phyloP scores from a whole-genome alignment of 2,888 invertebrate genomes.

The Helleia helle region DNA sequence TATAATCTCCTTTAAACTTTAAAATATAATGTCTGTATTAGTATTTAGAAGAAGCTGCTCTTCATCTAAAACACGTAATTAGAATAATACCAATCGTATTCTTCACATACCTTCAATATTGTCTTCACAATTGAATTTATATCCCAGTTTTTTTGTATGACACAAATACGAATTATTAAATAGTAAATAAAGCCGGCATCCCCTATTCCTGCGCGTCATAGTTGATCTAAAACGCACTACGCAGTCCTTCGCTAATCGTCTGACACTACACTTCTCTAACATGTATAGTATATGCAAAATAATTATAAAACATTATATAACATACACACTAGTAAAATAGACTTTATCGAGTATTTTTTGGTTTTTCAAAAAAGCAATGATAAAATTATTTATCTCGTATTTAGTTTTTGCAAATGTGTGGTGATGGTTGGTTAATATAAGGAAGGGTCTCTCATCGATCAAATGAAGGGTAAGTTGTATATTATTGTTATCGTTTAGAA shows the following conservation, averaged over 20 bases:
- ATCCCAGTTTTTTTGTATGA: no score
- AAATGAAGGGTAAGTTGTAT: conserved; percentile 63
- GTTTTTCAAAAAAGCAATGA: no score
- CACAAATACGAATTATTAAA: conserved; percentile 40
- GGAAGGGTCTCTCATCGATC: conserved; percentile 16
- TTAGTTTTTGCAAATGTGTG: neutral
- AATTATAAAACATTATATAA: conserved; percentile 26
- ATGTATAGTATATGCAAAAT: conserved; percentile 35
- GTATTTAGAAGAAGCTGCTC: no score
- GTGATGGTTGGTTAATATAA: neutral
- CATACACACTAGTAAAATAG: conserved; percentile 26
- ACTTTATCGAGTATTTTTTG: no score
- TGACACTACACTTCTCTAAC: conserved; percentile 41
- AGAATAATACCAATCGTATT: no score
- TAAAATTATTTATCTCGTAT: neutral
- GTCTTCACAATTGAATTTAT: no score
- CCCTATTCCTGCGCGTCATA: conserved; percentile 56
- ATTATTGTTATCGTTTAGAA: conserved; percentile 13
- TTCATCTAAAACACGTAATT: no score
- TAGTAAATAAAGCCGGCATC: conserved; percentile 41
- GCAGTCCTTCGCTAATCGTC: conserved; percentile 60
- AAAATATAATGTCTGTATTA: no score
- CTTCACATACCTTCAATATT: no score
- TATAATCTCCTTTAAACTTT: no score
- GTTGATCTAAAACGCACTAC: conserved; percentile 39